A percentile compares a stretch with the other conserved stretches of the same genome.
Evolutionary conservation across 2,113 vertebrate genomes (phyloP).

Genomic region (Dicentrarchus labrax): DNA sequence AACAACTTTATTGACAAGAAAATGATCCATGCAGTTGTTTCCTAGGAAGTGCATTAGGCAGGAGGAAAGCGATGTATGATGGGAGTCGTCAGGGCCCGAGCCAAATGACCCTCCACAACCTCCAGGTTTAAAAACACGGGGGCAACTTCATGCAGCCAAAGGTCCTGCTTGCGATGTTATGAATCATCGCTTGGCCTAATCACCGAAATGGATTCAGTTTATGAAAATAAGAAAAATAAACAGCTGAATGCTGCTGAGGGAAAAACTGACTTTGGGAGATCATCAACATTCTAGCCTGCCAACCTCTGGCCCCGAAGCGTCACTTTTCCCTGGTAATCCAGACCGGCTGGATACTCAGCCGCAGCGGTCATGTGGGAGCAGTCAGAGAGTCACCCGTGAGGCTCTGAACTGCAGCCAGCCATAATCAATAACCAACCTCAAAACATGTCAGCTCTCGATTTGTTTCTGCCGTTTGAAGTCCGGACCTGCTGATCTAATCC

Average conservation of each 20-base stretch:
- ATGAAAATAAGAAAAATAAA: slow-evolving; percentile 62
- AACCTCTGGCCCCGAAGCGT: slow-evolving; percentile 30
- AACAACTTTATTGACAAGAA: slow-evolving; percentile 61
- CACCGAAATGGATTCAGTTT: slow-evolving; percentile 40
- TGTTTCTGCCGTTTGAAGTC: slow-evolving; percentile 75
- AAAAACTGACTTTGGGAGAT: slow-evolving; percentile 38
- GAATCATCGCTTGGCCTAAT: slow-evolving; percentile 55
- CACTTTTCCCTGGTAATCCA: slow-evolving; percentile 41
- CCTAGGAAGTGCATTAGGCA: slow-evolving; percentile 60
- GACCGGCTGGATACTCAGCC: not conserved
- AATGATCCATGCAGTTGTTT: slow-evolving; percentile 48
- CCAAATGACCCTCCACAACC: slow-evolving; percentile 30
- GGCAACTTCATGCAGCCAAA: slow-evolving; percentile 15
- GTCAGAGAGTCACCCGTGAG: slow-evolving; percentile 42
- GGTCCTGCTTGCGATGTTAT: slow-evolving; percentile 50
- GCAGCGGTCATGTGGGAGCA: slow-evolving; percentile 26
- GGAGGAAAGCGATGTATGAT: slow-evolving; percentile 29
- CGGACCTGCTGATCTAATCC: slow-evolving; percentile 65
- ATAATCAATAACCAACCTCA: slow-evolving; percentile 74
- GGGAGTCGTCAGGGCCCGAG: slow-evolving; percentile 10
- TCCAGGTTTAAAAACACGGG: slow-evolving; percentile 18
- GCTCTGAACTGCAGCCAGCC: slow-evolving; percentile 59
- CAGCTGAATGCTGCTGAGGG: slow-evolving; percentile 30
- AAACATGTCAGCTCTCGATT: slow-evolving; percentile 74
- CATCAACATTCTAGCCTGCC: slow-evolving; percentile 12